Evolutionary conservation across 2,113 vertebrate genomes (phyloP), one percentile per base, ranked within the genome.

Genomic region (Festucalex cinctus): DNA sequence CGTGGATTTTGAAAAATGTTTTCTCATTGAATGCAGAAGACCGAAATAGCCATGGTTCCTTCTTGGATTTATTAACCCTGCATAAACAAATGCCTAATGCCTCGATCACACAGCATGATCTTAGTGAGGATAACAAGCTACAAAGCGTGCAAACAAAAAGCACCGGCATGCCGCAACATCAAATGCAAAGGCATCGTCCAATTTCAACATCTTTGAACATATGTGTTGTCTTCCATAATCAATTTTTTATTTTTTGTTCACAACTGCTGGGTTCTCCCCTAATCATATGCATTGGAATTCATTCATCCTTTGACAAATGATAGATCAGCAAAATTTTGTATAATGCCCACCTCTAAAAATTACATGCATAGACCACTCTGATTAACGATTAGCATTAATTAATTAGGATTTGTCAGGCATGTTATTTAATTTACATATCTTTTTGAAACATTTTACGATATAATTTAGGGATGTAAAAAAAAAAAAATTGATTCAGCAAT

Each of bases 1-100:
- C n/a, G 85, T 85, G 71, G 68, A 70, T 79, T 58, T n/a, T 43
- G 46, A 68, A 66, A 62, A 26, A 36, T 69, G 37, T 43, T 62
- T 77, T 66, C 17, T 51, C 28, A 65, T 60, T 63, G 37, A 70
- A 48, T 41, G 44, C 24, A 9, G 16, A 22, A 53, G 37, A 35
- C 54, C 39, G 54, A n/a, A 24, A 68, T 49, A 51, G 49, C 24
- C 14, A 1, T 22, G 14, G 16, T 60, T 70, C 8, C 48, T 62
- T 43, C 9, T 22, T 37, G 16, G 7, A 60, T 9, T 59, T 36
- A 3, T 59, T 59, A 36, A 20, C 8, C 57, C 17, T 36, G 32
- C 57, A 59, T 32, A 36, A 32, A 59, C 57, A 36, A 20, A 60
- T 22, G 20, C 36, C 4, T 37, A 39, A 60, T 60, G 58, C 58